Conservation (phyloP, 2,113 vertebrate species). For the Heloderma charlesbogerti region DNA sequence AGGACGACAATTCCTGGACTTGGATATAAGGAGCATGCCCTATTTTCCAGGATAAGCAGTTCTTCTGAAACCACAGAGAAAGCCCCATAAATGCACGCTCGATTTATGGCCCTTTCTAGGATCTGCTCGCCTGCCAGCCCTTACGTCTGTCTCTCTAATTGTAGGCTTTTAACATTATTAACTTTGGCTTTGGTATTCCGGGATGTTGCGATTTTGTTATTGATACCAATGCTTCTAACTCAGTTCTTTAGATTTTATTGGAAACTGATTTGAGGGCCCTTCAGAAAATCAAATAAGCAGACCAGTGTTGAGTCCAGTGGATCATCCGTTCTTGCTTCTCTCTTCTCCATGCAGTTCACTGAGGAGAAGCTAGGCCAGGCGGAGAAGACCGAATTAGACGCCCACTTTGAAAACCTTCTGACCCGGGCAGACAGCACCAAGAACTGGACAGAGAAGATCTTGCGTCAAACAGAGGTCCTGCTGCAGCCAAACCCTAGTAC, state of each 20-base stretch:
- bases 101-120: neutral
- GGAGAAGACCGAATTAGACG: conserved; percentile 93
- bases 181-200: too few relatives aligned
- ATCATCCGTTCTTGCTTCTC: neutral
- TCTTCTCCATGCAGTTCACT: conserved; percentile 83
- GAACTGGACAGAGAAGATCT: conserved; percentile 95
- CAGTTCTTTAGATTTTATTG: neutral
- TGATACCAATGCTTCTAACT: neutral
- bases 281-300: neutral
- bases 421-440: conserved; percentile 92
- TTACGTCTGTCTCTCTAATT: neutral
- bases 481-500: conserved; percentile 96
- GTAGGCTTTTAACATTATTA: neutral
- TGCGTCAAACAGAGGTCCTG: conserved; percentile 90
- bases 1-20: too few relatives aligned
- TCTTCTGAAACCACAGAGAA: neutral
- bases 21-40: too few relatives aligned
- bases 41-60: neutral
- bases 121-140: neutral
- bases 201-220: neutral
- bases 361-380: conserved; percentile 95
- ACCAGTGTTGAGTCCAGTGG: too few relatives aligned
- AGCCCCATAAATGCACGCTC: neutral
- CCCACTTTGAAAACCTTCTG: conserved; percentile 92
- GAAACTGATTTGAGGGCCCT: neutral